Base-by-base conservation (phyloP, 2,113 vertebrate genomes). In the Pygoscelis antarcticus region DNA sequence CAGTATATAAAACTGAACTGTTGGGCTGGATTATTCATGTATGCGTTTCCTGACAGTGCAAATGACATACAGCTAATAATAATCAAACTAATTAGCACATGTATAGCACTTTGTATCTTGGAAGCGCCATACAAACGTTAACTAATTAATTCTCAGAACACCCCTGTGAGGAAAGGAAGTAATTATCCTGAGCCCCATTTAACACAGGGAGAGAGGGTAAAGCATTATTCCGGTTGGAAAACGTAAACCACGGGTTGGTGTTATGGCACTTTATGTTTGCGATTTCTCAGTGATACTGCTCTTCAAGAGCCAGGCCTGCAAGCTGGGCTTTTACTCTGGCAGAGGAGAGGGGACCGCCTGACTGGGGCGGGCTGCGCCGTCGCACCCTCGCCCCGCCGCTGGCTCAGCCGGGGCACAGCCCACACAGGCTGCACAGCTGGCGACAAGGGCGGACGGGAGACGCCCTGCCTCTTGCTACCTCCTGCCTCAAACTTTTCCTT, bases 61-160 rank as follows among this genome's bases (percentile, higher is more conserved):
- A 96, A 95, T 83, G 60, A 92, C 91, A 96, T 52, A 84, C 58
- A 89, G 87, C 91, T 91, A 97, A 94, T 93, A 97, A 97, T 92
- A 96, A 93, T 89, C 91, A 88, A 77, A 94, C 87, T 93, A 96
- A 97, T 97, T 97, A 96, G 57, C 93, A 96, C 83, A 55, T 54
- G 54, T 51, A 90, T 91, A 86, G 57, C 65, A 87, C 84, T 93
- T 95, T 76, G 60, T 89, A 70, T 77, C 89, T 91, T 93, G 83
- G 77, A 96, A 94, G 54, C 3, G 1, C 57, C 51, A 61, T 66
- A 61, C 36, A 93, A 96, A 95, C 0, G 0, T 92, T 95, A 91
- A 91, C 88, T 85, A 95, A 96, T 95, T 97, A 93, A 96, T 96
- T 94, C 62, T 93, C 64, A 83, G 58, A 92, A 72, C 86, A 83